These are phyloP conservation scores for Rana temporaria DNA, from an alignment of 2,113 vertebrate genomes.

Conservation along the genomic window DNA sequence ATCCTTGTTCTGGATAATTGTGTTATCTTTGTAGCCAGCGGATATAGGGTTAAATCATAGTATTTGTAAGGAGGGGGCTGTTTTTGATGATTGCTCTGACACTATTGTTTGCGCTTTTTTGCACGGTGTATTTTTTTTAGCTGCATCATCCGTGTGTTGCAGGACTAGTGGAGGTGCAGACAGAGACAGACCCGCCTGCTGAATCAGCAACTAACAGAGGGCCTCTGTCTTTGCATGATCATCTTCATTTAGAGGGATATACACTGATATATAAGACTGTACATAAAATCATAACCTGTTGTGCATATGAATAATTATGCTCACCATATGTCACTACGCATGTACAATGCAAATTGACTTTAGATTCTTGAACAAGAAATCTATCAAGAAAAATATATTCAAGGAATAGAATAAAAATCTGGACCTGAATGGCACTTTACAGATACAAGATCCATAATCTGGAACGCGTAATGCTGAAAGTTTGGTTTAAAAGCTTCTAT, in stretches of 20 bases:
- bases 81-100: constrained; percentile 6
- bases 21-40: background rate
- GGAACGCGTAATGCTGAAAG: background rate
- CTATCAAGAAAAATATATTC: no score
- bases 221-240: constrained; percentile 1
- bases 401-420: no score
- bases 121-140: constrained; percentile 23
- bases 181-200: constrained; percentile 31
- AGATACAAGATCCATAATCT: background rate
- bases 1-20: background rate
- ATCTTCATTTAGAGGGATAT: background rate
- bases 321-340: background rate
- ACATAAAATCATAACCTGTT: background rate
- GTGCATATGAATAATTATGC: background rate
- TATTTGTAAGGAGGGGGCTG: background rate
- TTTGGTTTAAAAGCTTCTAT: background rate
- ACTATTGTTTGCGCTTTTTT: constrained; percentile 27
- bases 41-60: background rate
- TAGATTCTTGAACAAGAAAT: no score
- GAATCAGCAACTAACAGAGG: constrained; percentile 40
- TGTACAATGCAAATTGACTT: no score
- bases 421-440: no score
- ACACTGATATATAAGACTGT: background rate
- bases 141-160: constrained; percentile 45
- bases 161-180: constrained; percentile 28